Base-by-base conservation (phyloP, 2,888 invertebrate genomes). In the Eretmocerus hayati region DNA sequence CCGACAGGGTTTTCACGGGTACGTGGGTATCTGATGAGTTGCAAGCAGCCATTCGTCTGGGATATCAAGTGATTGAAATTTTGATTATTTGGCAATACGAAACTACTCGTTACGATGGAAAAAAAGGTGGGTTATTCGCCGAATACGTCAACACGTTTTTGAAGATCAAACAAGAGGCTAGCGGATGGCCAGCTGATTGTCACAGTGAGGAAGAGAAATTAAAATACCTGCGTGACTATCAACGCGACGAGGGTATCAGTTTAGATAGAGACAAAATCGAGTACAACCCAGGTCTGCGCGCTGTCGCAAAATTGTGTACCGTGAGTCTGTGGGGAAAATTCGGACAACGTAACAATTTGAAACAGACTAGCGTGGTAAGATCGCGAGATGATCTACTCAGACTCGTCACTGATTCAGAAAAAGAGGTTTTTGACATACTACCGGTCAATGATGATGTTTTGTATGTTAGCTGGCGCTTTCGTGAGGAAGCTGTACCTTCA, bases 1-100 rank as follows among this genome's bases (percentile, higher is more conserved):
- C 23, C 1, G 56, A 62, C 13, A 53, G 63, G 21, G 33, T 40
- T 5, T 46, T 68, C 5, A 50, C 42, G 0, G 63, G 69, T 4
- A 64, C 66, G 4, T 71, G 62, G 67, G 62, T 67, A n/a, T 56
- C 59, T 1, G 62, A 62, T 16, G 70, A 71, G 54, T 42, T 72
- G 0, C 23, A 55, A 20, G 62, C 60, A 49, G 70, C 69, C 5
- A 26, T 65, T 0, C 23, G 55, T 41, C 55, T 55, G 32, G 67
- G 66, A 0, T 72, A 70, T 45, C 45, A 50, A 37, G 55, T 71
- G 16, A 4, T 61, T 0, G 54, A 66, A 37, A 56, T 67, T 8
- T 52, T 55, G 32, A 65, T 67, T 52, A 59, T 68, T 13, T 69
- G 65, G 60, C 58, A 67, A 46, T 70, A 64, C 41, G 37, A 59